Evolutionary conservation across 1,140 invertebrate genomes (phyloP).

Genomic region (Contarinia nasturtii): DNA sequence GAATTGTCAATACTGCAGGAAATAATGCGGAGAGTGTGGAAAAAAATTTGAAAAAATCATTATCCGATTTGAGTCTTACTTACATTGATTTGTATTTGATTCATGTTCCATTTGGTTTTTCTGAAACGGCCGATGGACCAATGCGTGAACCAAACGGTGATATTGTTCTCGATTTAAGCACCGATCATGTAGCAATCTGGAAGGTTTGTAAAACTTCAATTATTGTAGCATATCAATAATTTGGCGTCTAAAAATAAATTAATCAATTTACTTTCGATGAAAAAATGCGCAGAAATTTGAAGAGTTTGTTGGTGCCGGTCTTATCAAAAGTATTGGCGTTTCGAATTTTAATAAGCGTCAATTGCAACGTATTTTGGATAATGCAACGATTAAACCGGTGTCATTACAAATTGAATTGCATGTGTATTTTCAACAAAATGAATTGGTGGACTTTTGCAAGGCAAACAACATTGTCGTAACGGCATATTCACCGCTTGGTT

Average conservation of each 20-base stretch:
- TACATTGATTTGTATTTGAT: constrained; percentile 76
- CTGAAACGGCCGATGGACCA: constrained; percentile 23
- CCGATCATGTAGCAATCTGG: constrained; percentile 52
- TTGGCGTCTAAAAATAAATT: no score
- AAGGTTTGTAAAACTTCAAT: constrained; percentile 30
- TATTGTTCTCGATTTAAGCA: constrained; percentile 40
- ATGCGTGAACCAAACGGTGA: constrained; percentile 33
- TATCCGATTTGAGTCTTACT: constrained; percentile 49
- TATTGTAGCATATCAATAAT: no score
- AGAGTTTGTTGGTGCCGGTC: constrained; percentile 40
- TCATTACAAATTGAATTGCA: constrained; percentile 67
- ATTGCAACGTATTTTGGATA: constrained; percentile 40
- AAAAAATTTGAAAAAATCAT: constrained; percentile 48
- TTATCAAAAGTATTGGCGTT: constrained; percentile 49
- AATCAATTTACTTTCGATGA: no score
- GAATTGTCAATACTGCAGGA: constrained; percentile 22
- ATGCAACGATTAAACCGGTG: constrained; percentile 41
- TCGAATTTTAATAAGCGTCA: constrained; percentile 65
- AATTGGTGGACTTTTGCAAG: constrained; percentile 52
- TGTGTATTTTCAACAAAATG: constrained; percentile 60
- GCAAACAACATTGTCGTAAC: constrained; percentile 50
- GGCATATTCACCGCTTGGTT: constrained; percentile 68
- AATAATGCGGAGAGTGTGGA: constrained; percentile 49
- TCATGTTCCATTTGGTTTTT: constrained; percentile 52
- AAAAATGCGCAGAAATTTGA: constrained; percentile 42